A percentile compares a stretch with the other conserved stretches of the same genome.
Evolutionary conservation across 1,140 invertebrate species (phyloP).

Genomic region (Brachionus paranguensis): DNA sequence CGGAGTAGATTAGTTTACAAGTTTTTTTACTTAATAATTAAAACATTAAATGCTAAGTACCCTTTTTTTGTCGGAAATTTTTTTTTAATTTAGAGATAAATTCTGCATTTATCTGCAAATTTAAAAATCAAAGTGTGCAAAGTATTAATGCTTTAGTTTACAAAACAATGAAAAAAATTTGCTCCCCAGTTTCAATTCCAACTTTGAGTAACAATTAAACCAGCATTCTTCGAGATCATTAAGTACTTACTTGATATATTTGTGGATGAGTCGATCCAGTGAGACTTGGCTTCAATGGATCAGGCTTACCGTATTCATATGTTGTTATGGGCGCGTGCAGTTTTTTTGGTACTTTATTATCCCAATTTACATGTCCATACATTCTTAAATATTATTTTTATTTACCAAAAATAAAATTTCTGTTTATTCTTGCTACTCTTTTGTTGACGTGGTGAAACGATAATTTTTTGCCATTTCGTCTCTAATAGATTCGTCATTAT

Average conservation of each 20-base stretch:
- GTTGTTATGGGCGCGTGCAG: constrained; percentile 26
- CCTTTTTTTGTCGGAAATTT: no score
- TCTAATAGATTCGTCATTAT: constrained; percentile 3
- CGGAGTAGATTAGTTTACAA: no score
- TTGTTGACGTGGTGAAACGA: constrained; percentile 12
- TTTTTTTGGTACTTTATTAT: constrained; percentile 15
- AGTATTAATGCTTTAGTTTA: not conserved
- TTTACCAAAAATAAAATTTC: not conserved
- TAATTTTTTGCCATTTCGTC: constrained; percentile 29
- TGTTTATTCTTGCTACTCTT: not conserved
- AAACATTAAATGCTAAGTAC: no score
- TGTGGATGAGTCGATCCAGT: not conserved
- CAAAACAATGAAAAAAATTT: no score
- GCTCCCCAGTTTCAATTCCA: no score
- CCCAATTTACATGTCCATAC: constrained; percentile 32
- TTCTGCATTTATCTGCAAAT: no score
- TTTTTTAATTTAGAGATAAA: no score
- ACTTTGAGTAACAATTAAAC: no score
- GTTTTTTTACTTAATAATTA: no score
- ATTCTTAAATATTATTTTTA: constrained; percentile 1
- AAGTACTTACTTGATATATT: constrained; percentile 3
- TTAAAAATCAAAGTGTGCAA: no score
- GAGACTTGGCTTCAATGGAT: not conserved
- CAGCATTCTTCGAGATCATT: no score
- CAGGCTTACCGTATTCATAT: not conserved